A percentile compares a stretch with the other conserved stretches of the same genome.
These are phyloP conservation scores for Agonopterix heracliana DNA, from an alignment of 2,888 invertebrate species.

Conservation along the genomic window DNA sequence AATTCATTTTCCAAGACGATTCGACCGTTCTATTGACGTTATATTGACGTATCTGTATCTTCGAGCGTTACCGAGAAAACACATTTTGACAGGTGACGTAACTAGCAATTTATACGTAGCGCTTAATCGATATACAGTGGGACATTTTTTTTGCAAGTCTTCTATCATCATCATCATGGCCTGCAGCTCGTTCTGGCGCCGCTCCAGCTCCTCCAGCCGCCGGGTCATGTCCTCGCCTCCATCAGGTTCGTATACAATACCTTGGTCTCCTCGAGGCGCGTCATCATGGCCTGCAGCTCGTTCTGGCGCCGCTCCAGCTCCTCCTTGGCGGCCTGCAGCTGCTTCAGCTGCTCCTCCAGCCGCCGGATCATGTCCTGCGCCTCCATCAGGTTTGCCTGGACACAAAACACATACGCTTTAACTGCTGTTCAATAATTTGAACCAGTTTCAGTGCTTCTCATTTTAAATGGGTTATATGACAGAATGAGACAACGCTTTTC, in stretches of 20 bases:
- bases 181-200: conserved; percentile 90
- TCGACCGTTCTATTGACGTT: no score
- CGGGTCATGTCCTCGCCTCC: conserved; percentile 93
- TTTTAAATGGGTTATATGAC: no score
- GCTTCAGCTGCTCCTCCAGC: conserved; percentile 92
- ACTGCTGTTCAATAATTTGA: no score
- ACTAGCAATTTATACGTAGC: no score
- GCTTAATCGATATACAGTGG: no score
- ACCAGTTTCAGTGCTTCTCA: no score
- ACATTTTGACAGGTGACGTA: no score
- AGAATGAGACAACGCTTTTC: no score
- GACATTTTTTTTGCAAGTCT: conserved; percentile 50
- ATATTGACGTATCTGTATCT: no score
- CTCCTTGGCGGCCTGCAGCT: conserved; percentile 94
- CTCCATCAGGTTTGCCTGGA: conserved; percentile 81
- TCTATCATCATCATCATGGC: conserved; percentile 95
- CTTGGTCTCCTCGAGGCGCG: conserved; percentile 93
- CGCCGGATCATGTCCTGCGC: conserved; percentile 94
- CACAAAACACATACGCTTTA: not conserved
- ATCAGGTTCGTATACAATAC: conserved; percentile 75
- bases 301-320: conserved; percentile 92
- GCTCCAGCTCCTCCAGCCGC: conserved; percentile 91
- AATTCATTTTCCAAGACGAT: no score
- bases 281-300: conserved; percentile 93
- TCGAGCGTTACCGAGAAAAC: no score